Conservation (phyloP, 2,113 vertebrate species). For the Psittacara wagleri region DNA sequence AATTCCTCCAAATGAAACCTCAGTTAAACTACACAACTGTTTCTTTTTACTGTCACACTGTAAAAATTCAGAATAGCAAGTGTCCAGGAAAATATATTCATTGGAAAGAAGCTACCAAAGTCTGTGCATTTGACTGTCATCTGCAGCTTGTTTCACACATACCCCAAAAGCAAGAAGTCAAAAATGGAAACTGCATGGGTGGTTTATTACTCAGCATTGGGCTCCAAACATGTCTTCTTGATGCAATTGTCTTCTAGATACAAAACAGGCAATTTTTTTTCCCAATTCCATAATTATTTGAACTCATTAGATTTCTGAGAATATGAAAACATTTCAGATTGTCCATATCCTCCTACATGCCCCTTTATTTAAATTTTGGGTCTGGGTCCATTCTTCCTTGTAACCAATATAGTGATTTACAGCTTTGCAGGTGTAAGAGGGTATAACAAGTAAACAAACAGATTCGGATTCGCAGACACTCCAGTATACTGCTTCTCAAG, state of each 20-base stretch:
- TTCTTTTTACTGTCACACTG: constrained; percentile 58
- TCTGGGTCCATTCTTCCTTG: background rate
- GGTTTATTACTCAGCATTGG: constrained; percentile 47
- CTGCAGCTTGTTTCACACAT: constrained; percentile 51
- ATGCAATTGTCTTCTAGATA: constrained; percentile 9
- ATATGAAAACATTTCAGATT: background rate
- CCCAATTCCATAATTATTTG: background rate
- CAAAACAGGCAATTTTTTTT: constrained; percentile 26
- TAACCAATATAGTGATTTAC: background rate
- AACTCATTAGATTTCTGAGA: background rate
- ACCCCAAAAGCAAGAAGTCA: constrained; percentile 22
- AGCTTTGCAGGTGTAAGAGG: background rate
- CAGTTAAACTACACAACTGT: constrained; percentile 56
- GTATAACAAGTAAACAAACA: background rate
- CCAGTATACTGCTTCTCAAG: background rate
- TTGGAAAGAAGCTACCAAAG: constrained; percentile 52
- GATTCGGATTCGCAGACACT: background rate
- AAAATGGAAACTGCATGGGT: constrained; percentile 61
- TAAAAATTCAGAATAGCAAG: constrained; percentile 45
- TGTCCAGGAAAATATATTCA: constrained; percentile 51
- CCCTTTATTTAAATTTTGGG: background rate
- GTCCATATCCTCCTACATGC: background rate
- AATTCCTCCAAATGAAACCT: constrained; percentile 46
- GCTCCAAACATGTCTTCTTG: background rate
- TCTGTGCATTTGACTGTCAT: constrained; percentile 25